Percentiles rank a stretch among this genome's conserved stretches.
Conservation (phyloP, 2,888 invertebrate species). For the Pseudococcus longispinus region DNA sequence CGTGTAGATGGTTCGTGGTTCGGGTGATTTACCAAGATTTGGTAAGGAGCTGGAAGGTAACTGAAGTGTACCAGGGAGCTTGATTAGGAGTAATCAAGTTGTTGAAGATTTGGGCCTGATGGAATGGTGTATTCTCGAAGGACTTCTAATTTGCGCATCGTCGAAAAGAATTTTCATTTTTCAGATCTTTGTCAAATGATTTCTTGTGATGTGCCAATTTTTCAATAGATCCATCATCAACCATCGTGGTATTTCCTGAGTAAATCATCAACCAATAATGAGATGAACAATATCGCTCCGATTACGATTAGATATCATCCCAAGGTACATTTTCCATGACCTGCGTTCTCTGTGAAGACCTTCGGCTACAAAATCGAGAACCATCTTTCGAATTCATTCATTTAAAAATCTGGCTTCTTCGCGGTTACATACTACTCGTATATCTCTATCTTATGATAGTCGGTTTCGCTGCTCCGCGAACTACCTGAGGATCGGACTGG, state of each 20-base stretch:
- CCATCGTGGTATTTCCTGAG: background rate
- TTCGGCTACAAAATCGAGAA: background rate
- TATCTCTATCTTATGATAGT: background rate
- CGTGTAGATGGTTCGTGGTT: background rate
- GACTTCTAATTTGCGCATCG: background rate
- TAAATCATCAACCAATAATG: background rate
- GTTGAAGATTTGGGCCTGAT: background rate
- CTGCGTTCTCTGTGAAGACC: background rate
- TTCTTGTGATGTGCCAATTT: background rate
- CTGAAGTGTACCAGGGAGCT: background rate
- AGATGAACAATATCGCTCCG: background rate
- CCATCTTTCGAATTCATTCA: background rate
- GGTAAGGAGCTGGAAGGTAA: background rate
- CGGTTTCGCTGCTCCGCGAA: background rate
- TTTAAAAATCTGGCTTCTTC: constrained; percentile 24
- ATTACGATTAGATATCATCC: background rate
- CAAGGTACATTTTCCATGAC: background rate
- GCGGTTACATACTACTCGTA: constrained; percentile 1
- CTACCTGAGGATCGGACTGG: background rate
- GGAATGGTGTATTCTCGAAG: too few species aligned
- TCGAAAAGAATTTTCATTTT: background rate
- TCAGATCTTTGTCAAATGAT: background rate
- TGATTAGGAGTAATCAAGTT: background rate
- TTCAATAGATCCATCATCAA: background rate
- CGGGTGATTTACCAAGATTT: background rate